These are phyloP conservation scores for Ochropleura leucogaster DNA, from an alignment of 2,888 invertebrate species.

Conservation along the genomic window DNA sequence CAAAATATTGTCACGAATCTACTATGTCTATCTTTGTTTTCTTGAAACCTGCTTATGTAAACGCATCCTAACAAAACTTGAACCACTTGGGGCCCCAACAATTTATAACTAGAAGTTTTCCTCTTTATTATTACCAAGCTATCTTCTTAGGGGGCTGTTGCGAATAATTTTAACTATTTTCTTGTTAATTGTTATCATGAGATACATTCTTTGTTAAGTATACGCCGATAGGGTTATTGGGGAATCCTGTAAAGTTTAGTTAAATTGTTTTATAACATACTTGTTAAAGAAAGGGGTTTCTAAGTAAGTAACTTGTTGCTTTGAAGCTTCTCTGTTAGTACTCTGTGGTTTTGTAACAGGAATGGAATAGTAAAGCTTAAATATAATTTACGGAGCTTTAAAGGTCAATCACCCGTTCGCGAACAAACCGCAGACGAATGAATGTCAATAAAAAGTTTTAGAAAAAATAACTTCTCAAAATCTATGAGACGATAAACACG, in stretches of 20 bases:
- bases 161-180: slow-evolving; percentile 65
- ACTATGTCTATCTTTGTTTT: neutral
- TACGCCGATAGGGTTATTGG: neutral
- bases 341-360: slow-evolving; percentile 13
- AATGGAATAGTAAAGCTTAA: slow-evolving; percentile 12
- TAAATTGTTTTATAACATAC: slow-evolving; percentile 16
- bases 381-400: neutral
- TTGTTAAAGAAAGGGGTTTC: neutral
- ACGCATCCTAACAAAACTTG: slow-evolving; percentile 56
- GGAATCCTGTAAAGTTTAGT: neutral
- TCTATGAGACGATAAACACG: too few relatives aligned
- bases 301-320: neutral
- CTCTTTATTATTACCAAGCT: slow-evolving; percentile 62
- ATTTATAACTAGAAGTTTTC: slow-evolving; percentile 68
- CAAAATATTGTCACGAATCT: neutral
- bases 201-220: slow-evolving; percentile 41
- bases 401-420: neutral
- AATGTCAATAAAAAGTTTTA: neutral
- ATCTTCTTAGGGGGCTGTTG: slow-evolving; percentile 55
- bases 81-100: slow-evolving; percentile 62
- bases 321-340: neutral
- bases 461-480: too few relatives aligned
- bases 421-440: neutral
- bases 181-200: slow-evolving; percentile 50
- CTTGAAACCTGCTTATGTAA: neutral